phyloP scores from a whole-genome alignment of 2,113 vertebrate genomes.

The Vanacampus margaritifer region DNA sequence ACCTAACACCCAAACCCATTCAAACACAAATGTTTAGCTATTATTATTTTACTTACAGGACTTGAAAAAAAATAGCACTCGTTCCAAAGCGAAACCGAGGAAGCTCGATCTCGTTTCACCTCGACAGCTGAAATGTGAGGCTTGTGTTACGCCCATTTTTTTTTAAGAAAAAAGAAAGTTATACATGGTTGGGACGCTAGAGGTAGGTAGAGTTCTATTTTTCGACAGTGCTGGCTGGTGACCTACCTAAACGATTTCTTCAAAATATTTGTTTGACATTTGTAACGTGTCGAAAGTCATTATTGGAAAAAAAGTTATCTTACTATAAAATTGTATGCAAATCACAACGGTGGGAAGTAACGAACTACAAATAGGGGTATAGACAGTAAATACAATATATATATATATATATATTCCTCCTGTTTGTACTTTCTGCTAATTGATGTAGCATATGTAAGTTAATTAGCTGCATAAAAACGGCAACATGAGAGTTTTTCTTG shows the following conservation, averaged over 20 bases:
- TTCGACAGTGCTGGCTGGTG: not conserved
- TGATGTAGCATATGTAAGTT: too few species aligned
- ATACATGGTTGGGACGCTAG: not conserved
- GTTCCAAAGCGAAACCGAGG: not conserved
- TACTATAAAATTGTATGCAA: not conserved
- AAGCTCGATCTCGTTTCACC: conserved; percentile 2
- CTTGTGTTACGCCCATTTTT: not conserved
- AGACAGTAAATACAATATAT: too few species aligned
- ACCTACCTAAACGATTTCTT: too few species aligned
- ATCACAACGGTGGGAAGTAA: not conserved
- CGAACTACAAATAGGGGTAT: not conserved
- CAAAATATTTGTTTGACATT: not conserved
- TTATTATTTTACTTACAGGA: not conserved
- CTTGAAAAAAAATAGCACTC: not conserved
- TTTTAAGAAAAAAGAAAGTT: not conserved
- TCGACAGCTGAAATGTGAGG: not conserved
- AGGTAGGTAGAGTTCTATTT: not conserved
- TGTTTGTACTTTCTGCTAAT: too few species aligned
- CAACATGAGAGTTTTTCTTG: too few species aligned
- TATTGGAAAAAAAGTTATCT: not conserved
- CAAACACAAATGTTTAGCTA: not conserved
- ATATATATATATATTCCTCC: too few species aligned
- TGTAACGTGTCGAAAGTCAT: not conserved
- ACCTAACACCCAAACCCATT: not conserved
- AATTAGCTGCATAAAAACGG: too few species aligned